phyloP scores from a whole-genome alignment of 2,113 vertebrate genomes.

The Oreotragus oreotragus region DNA sequence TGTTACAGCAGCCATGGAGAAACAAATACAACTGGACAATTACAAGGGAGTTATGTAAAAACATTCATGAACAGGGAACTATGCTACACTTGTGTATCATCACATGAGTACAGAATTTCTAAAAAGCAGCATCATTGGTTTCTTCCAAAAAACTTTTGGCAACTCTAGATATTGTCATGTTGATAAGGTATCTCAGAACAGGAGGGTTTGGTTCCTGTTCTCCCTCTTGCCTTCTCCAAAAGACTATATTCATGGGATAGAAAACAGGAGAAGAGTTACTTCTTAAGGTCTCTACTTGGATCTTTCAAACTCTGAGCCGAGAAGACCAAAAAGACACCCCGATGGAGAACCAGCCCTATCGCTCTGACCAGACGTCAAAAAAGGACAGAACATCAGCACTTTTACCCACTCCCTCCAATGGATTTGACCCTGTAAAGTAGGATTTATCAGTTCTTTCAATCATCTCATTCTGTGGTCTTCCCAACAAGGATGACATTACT shows the following conservation, averaged over 20 bases:
- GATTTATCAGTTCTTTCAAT: not conserved
- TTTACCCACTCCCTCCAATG: not conserved
- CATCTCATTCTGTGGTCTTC: not conserved
- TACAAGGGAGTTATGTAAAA: not conserved
- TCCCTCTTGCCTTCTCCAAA: not conserved
- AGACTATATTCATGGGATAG: not conserved
- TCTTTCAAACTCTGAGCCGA: not conserved
- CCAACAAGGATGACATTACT: not conserved
- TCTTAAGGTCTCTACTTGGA: not conserved
- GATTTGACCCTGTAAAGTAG: not conserved
- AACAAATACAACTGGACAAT: not conserved
- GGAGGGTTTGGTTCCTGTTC: not conserved
- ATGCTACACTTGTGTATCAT: not conserved
- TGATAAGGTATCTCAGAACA: not conserved
- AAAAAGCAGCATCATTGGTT: not conserved
- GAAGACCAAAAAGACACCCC: not conserved
- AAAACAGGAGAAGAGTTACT: not conserved
- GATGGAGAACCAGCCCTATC: not conserved
- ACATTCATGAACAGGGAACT: not conserved
- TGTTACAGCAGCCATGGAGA: not conserved
- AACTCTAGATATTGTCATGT: not conserved
- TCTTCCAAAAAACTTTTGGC: not conserved
- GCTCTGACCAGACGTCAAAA: not conserved
- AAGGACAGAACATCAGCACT: not conserved
- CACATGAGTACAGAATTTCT: not conserved